A percentile compares a stretch with the other conserved stretches of the same genome.
Conservation (phyloP, 2,888 invertebrate species). For the Sicus ferrugineus region DNA sequence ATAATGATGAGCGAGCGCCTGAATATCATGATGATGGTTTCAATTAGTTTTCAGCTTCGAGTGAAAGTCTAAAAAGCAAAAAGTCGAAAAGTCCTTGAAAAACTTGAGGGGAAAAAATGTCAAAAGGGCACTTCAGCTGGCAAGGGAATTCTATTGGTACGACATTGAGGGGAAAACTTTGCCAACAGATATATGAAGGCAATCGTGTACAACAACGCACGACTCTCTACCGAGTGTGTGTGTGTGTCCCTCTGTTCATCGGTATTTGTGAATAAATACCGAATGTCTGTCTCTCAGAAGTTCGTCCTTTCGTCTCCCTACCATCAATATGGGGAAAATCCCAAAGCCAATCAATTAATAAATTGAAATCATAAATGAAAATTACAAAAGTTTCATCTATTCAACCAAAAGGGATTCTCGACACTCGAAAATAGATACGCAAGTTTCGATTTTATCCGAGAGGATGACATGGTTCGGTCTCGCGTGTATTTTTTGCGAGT, state of each 20-base stretch:
- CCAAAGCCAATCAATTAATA: conserved; percentile 30
- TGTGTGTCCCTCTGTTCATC: neutral
- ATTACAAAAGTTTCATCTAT: conserved; percentile 14
- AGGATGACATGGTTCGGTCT: no score
- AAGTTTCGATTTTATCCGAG: neutral
- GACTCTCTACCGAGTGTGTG: neutral
- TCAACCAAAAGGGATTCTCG: neutral
- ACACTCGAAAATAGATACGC: neutral
- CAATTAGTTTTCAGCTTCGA: neutral
- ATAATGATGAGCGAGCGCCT: neutral
- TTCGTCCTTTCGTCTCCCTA: no score
- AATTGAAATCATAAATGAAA: conserved; percentile 23
- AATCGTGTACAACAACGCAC: neutral
- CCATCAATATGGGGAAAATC: conserved; percentile 1
- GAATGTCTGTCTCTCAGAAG: neutral
- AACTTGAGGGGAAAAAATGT: neutral
- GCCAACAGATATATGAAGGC: neutral
- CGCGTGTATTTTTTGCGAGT: no score
- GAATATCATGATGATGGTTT: neutral
- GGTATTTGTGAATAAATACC: no score
- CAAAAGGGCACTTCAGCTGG: neutral
- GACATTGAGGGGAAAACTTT: neutral
- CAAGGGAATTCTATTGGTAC: neutral
- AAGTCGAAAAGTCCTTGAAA: neutral
- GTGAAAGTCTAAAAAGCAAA: neutral